phyloP scores from a whole-genome alignment of 1,140 invertebrate genomes.

The Pinna nobilis region DNA sequence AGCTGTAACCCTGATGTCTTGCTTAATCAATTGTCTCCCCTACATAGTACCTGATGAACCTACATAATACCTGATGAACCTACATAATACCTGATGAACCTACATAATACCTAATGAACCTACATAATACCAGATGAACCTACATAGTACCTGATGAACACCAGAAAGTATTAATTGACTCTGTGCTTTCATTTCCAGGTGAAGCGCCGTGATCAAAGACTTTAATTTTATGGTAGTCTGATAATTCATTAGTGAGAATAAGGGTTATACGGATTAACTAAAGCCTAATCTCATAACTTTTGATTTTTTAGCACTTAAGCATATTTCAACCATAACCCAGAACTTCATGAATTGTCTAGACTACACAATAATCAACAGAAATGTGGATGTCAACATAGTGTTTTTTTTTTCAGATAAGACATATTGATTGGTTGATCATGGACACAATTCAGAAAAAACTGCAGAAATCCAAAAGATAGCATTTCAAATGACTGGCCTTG shows the following conservation, averaged over 20 bases:
- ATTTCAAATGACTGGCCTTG: no score
- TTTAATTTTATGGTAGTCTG: not conserved
- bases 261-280: not conserved
- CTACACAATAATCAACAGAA: not conserved
- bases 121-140: not conserved
- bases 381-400: no score
- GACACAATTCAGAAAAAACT: no score
- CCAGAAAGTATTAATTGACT: conserved; percentile 80
- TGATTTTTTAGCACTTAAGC: not conserved
- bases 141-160: not conserved
- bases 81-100: no score
- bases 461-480: no score
- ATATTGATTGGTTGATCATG: no score
- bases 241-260: not conserved
- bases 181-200: conserved; percentile 82
- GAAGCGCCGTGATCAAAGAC: not conserved
- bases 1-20: no score
- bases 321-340: not conserved
- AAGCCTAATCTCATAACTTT: not conserved
- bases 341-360: not conserved
- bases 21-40: no score
- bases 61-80: no score
- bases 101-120: not conserved
- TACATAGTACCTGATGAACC: no score
- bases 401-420: no score